Conservation (phyloP, 2,113 vertebrate species). For the chimpanzee (Pan troglodytes) region DNA sequence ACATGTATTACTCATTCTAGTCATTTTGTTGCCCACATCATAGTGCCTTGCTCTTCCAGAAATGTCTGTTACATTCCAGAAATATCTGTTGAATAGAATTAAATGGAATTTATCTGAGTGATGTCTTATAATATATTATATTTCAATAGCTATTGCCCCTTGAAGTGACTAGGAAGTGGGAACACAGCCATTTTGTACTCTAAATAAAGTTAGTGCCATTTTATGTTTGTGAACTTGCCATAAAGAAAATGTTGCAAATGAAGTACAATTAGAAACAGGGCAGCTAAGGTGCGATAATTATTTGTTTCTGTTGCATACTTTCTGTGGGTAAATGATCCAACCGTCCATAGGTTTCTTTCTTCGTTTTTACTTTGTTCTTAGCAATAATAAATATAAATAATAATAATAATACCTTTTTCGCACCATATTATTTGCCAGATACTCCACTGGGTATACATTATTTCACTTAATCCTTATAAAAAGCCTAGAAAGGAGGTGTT, state of each 20-base stretch:
- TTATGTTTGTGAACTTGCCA: background rate
- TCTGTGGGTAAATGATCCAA: background rate
- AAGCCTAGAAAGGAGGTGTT: background rate
- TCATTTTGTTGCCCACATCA: background rate
- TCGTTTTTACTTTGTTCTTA: background rate
- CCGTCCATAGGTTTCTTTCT: background rate
- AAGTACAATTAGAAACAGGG: background rate
- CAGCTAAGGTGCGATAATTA: rapidly evolving
- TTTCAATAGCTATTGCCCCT: background rate
- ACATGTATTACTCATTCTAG: rapidly evolving
- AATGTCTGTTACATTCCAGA: background rate
- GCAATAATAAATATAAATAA: background rate
- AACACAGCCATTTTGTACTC: background rate
- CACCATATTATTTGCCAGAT: background rate
- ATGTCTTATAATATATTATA: background rate
- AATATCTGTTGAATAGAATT: background rate
- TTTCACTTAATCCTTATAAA: background rate
- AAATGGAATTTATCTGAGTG: background rate
- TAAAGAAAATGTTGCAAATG: background rate
- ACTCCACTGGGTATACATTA: background rate
- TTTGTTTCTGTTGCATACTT: background rate
- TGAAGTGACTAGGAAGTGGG: background rate
- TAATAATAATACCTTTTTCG: background rate
- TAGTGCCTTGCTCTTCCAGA: background rate
- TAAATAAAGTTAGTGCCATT: background rate